Percentiles rank a stretch among this genome's conserved stretches.
phyloP scores from a whole-genome alignment of 2,113 vertebrate species.

The Brevimyrus niger region DNA sequence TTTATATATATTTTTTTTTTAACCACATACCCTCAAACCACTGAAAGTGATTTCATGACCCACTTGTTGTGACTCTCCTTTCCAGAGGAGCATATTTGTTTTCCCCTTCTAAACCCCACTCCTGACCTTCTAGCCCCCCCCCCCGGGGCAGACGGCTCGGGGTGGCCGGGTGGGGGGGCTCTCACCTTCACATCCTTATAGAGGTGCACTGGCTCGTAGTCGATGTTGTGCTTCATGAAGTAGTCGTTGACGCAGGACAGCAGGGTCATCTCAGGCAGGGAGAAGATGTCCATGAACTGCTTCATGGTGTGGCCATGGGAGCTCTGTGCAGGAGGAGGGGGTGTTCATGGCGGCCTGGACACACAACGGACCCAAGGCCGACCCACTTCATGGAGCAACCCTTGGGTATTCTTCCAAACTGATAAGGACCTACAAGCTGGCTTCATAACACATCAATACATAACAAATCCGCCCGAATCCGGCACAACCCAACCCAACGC shows the following conservation, averaged over 20 bases:
- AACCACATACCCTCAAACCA: not conserved
- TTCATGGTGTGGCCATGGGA: constrained; percentile 93
- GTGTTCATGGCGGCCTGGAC: too few species aligned
- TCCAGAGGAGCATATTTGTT: not conserved
- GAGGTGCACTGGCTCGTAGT: constrained; percentile 93
- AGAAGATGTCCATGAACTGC: constrained; percentile 99
- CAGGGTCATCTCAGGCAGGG: constrained; percentile 92
- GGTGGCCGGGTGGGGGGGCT: too few species aligned
- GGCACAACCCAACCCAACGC: not conserved
- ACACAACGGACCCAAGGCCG: not conserved
- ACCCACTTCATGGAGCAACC: not conserved
- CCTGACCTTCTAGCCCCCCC: not conserved
- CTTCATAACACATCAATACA: not conserved
- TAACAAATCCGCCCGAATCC: not conserved
- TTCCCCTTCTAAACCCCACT: not conserved
- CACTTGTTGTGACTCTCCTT: not conserved
- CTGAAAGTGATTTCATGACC: not conserved
- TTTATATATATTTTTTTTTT: too few species aligned
- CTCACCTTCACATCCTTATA: constrained; percentile 99
- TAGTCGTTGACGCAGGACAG: constrained; percentile 93
- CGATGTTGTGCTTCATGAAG: constrained; percentile 94
- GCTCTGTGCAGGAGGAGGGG: constrained; percentile 61
- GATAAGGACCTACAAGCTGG: not conserved
- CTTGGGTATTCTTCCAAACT: not conserved
- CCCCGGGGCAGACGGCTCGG: not conserved